Evolutionary conservation across 2,888 invertebrate genomes (phyloP).

Genomic region (Pterostichus madidus): DNA sequence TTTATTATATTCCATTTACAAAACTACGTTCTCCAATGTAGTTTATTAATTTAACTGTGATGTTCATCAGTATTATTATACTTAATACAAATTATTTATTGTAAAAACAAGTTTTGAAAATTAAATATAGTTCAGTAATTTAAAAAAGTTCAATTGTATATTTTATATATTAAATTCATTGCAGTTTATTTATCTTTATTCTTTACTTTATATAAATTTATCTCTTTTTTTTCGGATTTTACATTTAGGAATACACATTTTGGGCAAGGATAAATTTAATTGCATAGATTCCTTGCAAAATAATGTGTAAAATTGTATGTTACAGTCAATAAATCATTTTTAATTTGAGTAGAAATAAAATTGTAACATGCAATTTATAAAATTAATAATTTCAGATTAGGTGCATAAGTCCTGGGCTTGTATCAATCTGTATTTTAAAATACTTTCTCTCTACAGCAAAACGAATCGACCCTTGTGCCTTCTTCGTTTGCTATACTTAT

Average conservation of each 20-base stretch:
- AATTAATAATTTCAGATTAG: conserved; percentile 54
- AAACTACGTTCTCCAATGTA: conserved; percentile 40
- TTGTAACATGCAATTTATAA: conserved; percentile 30
- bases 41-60: conserved; percentile 29
- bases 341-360: neutral
- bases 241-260: neutral
- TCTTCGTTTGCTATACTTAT: conserved; percentile 75
- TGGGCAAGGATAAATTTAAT: conserved; percentile 7
- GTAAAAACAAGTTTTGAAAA: conserved; percentile 42
- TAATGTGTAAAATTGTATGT: conserved; percentile 33
- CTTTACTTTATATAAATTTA: neutral
- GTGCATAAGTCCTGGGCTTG: conserved; percentile 49
- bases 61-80: conserved; percentile 55
- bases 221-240: neutral
- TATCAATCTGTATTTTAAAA: conserved; percentile 63
- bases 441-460: conserved; percentile 77
- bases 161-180: conserved; percentile 34
- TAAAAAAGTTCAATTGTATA: conserved; percentile 11
- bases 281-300: conserved; percentile 10
- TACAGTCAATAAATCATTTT: conserved; percentile 4
- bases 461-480: conserved; percentile 75
- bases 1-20: conserved; percentile 54
- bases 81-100: conserved; percentile 37
- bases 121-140: conserved; percentile 39
- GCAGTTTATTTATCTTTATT: neutral